phyloP scores from a whole-genome alignment of 1,140 invertebrate genomes.

The Triops cancriformis region DNA sequence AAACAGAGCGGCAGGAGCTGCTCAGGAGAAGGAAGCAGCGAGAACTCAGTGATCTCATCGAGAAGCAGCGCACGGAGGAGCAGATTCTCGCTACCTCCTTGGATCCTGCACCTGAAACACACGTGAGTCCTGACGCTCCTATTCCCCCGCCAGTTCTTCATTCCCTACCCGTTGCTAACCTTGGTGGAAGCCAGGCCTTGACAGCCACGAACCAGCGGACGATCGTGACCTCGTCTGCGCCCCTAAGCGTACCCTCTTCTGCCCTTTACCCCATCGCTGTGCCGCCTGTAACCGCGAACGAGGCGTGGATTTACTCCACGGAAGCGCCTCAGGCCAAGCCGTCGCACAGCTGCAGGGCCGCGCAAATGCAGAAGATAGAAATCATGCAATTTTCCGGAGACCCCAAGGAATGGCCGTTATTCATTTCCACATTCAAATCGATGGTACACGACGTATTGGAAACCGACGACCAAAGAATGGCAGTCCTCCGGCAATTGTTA shows the following conservation, averaged over 20 bases:
- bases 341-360: not conserved
- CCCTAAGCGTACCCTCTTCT: not conserved
- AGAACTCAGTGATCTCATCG: not conserved
- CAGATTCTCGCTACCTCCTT: not conserved
- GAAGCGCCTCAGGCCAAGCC: not conserved
- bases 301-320: not conserved
- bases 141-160: not conserved
- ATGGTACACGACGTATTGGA: slow-evolving; percentile 13
- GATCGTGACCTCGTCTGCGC: not conserved
- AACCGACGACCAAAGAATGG: slow-evolving; percentile 11
- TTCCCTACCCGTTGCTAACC: not conserved
- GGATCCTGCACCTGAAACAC: not conserved
- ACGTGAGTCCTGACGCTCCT: not conserved
- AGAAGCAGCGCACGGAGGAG: not conserved
- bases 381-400: slow-evolving; percentile 7
- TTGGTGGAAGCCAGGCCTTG: not conserved
- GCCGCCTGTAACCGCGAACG: not conserved
- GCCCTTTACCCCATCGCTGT: not conserved
- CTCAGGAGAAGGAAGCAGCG: not conserved
- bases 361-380: slow-evolving; percentile 16
- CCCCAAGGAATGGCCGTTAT: slow-evolving; percentile 12
- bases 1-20: not conserved
- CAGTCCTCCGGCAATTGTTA: not conserved
- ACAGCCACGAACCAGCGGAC: not conserved
- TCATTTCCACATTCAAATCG: slow-evolving; percentile 6